These are phyloP conservation scores for Thaumatotibia leucotreta DNA, from an alignment of 1,140 invertebrate species.

Conservation along the genomic window DNA sequence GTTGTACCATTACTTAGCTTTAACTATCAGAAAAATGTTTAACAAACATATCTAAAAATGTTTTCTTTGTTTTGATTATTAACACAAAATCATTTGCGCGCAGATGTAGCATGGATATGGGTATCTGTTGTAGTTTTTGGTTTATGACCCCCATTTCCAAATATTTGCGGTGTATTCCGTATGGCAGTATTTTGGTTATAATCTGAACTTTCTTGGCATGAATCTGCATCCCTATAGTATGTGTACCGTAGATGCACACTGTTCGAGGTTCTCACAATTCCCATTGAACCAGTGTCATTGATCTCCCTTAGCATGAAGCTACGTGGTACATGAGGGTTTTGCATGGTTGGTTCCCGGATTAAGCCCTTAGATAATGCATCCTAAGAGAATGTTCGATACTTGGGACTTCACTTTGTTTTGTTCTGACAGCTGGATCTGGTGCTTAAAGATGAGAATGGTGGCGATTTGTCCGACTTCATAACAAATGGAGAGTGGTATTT, in stretches of 20 bases:
- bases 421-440: constrained; percentile 91
- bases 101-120: background rate
- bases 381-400: constrained; percentile 13
- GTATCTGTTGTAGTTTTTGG: background rate
- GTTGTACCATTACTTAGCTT: background rate
- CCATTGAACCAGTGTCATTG: constrained; percentile 21
- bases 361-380: constrained; percentile 4
- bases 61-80: background rate
- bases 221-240: constrained; percentile 27
- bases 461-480: constrained; percentile 96
- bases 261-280: constrained; percentile 40
- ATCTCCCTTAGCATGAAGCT: background rate
- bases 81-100: background rate
- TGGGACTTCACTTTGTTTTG: constrained; percentile 32
- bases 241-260: constrained; percentile 22
- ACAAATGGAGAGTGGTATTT: constrained; percentile 99
- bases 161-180: constrained; percentile 24
- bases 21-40: background rate
- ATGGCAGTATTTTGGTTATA: constrained; percentile 30
- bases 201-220: constrained; percentile 26
- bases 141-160: background rate
- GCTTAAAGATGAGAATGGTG: constrained; percentile 91
- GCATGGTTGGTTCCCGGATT: constrained; percentile 16
- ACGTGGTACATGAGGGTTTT: background rate
- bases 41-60: background rate